These are phyloP conservation scores for Porites lutea DNA, from an alignment of 64 coral and sea anemone species.

Conservation along the genomic window DNA sequence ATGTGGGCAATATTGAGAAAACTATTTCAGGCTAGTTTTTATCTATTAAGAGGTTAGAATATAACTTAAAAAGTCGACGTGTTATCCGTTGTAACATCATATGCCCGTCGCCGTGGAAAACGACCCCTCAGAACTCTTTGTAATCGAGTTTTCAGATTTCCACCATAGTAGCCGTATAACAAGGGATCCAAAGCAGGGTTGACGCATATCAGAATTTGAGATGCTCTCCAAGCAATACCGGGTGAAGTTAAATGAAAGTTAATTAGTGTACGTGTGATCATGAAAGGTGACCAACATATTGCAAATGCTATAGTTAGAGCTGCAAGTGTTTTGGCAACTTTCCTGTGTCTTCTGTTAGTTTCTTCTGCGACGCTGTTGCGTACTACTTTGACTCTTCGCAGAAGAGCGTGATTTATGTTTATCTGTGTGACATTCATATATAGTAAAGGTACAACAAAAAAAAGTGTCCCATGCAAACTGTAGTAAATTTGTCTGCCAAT, in stretches of 20 bases:
- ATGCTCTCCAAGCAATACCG: constrained; percentile 5
- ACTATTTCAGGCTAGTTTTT: too few relatives aligned
- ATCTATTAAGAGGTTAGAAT: too few relatives aligned
- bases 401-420: not conserved
- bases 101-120: not conserved
- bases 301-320: constrained; percentile 6
- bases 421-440: constrained; percentile 15
- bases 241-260: constrained; percentile 10
- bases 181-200: constrained; percentile 14
- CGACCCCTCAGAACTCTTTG: not conserved
- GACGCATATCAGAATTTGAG: constrained; percentile 22
- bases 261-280: constrained; percentile 18
- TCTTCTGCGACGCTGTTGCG: not conserved
- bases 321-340: constrained; percentile 1
- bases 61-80: not conserved
- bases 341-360: constrained; percentile 2
- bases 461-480: not conserved
- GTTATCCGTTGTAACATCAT: not conserved
- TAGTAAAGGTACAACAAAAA: not conserved
- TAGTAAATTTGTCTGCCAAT: constrained; percentile 25
- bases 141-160: not conserved
- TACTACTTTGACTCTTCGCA: not conserved
- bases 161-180: constrained; percentile 9
- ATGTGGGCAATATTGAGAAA: too few relatives aligned
- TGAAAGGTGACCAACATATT: constrained; percentile 27